Percentiles rank a stretch among this genome's conserved stretches.
phyloP scores from a whole-genome alignment of 2,113 vertebrate genomes.

The Tenebrosternarchus preto region DNA sequence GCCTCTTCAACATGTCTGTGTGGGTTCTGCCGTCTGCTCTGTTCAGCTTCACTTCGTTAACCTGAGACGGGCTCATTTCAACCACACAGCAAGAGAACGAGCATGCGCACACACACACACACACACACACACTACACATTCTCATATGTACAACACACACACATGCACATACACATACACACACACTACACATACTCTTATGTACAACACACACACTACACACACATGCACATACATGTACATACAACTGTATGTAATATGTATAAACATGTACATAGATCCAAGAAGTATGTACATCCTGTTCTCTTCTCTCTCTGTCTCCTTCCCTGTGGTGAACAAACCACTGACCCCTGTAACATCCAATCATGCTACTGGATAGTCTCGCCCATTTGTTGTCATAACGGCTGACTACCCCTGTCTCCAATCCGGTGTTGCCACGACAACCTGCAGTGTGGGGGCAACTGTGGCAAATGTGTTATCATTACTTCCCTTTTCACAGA shows the following conservation, averaged over 20 bases:
- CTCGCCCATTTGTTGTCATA: slow-evolving; percentile 51
- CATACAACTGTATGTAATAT: background rate
- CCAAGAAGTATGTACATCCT: slow-evolving; percentile 43
- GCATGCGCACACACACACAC: background rate
- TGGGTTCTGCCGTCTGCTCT: background rate
- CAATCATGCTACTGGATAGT: slow-evolving; percentile 57
- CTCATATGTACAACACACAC: too few relatives aligned
- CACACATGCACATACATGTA: background rate
- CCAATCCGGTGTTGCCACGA: slow-evolving; percentile 47
- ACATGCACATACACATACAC: background rate
- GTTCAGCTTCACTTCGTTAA: slow-evolving; percentile 32
- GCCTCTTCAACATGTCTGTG: background rate
- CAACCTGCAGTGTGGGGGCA: slow-evolving; percentile 54
- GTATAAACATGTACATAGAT: slow-evolving; percentile 1
- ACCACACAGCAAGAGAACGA: slow-evolving; percentile 2
- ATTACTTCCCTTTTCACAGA: slow-evolving; percentile 12
- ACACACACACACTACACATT: too few relatives aligned
- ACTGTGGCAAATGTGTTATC: slow-evolving; percentile 33
- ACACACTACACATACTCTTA: background rate
- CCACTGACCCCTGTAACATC: slow-evolving; percentile 59
- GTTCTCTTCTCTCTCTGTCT: slow-evolving; percentile 47
- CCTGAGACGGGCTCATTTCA: slow-evolving; percentile 21
- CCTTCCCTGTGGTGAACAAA: slow-evolving; percentile 34
- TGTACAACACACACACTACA: background rate
- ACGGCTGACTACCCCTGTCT: slow-evolving; percentile 48